A percentile compares a stretch with the other conserved stretches of the same genome.
Conservation (phyloP, 30 jellyfish, hydroid and myxozoan genomes). For the Aurelia sp. region DNA sequence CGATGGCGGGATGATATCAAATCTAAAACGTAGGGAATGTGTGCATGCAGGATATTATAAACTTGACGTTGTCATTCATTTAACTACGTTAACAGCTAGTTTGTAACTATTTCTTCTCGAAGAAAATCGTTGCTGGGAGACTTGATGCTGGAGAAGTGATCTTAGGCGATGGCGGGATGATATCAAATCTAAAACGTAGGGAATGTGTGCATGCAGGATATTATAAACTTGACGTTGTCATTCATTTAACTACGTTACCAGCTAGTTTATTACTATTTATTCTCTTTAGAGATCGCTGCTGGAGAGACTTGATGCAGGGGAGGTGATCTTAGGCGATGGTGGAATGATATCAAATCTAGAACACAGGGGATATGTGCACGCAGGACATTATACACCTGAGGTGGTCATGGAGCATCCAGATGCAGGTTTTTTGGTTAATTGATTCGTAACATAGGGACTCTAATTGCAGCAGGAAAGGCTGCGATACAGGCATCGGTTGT, state of each 20-base stretch:
- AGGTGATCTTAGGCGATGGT: constrained; percentile 59
- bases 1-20: constrained; percentile 61
- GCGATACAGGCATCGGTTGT: too few relatives aligned
- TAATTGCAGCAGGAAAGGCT: too few relatives aligned
- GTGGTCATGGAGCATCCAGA: constrained; percentile 54
- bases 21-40: constrained; percentile 41
- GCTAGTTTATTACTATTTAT: too few relatives aligned
- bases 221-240: constrained; percentile 52
- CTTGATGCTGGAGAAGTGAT: constrained; percentile 66
- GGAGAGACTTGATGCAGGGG: constrained; percentile 64
- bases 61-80: constrained; percentile 57
- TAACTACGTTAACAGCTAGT: too few relatives aligned
- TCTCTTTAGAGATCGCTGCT: background rate
- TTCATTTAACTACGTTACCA: too few relatives aligned
- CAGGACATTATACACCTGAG: constrained; percentile 63
- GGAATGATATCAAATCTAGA: constrained; percentile 51
- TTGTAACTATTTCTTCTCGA: too few relatives aligned
- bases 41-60: constrained; percentile 50
- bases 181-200: constrained; percentile 38
- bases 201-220: constrained; percentile 53
- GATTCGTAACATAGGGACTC: too few relatives aligned
- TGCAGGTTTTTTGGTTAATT: background rate
- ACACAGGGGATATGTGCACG: constrained; percentile 44
- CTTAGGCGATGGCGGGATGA: constrained; percentile 59
- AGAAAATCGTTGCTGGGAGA: constrained; percentile 5